Conservation (phyloP, 1,140 invertebrate genomes). For the Conus betulinus region DNA sequence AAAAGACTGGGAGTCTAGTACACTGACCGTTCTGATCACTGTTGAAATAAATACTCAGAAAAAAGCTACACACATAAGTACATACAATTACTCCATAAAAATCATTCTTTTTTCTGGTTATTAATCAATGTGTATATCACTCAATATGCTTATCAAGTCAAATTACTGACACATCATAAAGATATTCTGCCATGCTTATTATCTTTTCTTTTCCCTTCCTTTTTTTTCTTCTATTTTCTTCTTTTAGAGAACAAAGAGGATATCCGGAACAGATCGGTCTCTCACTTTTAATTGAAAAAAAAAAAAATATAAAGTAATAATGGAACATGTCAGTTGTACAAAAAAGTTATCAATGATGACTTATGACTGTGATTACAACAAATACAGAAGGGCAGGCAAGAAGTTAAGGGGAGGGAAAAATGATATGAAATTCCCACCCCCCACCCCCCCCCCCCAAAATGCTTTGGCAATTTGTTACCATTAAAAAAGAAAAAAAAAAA, state of each 20-base stretch:
- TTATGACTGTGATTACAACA: neutral
- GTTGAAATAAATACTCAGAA: slow-evolving; percentile 27
- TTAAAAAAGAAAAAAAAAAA: neutral
- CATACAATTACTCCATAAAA: slow-evolving; percentile 28
- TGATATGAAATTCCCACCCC: neutral
- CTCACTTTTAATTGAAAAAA: neutral
- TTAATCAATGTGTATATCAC: slow-evolving; percentile 29
- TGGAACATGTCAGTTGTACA: neutral
- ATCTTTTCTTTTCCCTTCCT: neutral
- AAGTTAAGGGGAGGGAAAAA: neutral
- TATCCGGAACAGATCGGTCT: neutral
- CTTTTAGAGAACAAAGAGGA: neutral
- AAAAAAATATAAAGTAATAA: neutral
- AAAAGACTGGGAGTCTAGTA: neutral
- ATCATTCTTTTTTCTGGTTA: slow-evolving; percentile 26
- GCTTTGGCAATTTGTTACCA: neutral
- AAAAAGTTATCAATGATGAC: neutral
- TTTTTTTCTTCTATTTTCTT: neutral
- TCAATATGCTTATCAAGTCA: neutral
- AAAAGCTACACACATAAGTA: slow-evolving; percentile 30
- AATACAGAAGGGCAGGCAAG: neutral
- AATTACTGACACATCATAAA: slow-evolving; percentile 16
- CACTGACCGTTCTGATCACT: neutral
- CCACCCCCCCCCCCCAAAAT: neutral
- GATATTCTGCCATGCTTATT: neutral